Evolutionary conservation across 1,140 invertebrate genomes (phyloP).

Genomic region (Brachionus rubens): DNA sequence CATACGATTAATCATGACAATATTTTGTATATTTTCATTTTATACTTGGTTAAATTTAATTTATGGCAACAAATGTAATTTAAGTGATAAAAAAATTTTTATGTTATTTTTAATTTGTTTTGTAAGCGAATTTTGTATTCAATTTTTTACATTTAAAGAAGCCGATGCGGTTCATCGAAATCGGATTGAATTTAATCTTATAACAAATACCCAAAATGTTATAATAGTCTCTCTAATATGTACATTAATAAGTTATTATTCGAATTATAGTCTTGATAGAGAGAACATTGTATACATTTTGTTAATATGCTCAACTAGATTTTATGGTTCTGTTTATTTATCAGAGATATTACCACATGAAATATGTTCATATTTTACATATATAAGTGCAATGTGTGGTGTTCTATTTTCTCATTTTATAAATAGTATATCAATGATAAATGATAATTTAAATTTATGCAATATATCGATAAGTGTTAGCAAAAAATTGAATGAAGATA

Average conservation of each 20-base stretch:
- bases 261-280: not conserved
- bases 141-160: not conserved
- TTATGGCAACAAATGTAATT: not conserved
- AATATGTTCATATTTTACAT: slow-evolving; percentile 28
- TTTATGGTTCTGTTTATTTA: slow-evolving; percentile 5
- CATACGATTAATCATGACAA: slow-evolving; percentile 3
- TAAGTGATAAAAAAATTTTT: slow-evolving; percentile 33
- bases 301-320: not conserved
- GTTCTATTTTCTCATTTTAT: slow-evolving; percentile 23
- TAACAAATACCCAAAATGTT: not conserved
- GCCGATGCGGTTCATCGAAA: not conserved
- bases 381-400: slow-evolving; percentile 10
- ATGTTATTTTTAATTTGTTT: slow-evolving; percentile 11
- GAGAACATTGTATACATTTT: not conserved
- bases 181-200: not conserved
- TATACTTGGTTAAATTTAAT: slow-evolving; percentile 40
- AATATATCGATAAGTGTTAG: slow-evolving; percentile 24
- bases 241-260: slow-evolving; percentile 10
- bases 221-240: not conserved
- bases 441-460: slow-evolving; percentile 30
- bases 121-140: slow-evolving; percentile 25
- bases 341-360: not conserved
- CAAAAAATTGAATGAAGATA: not conserved
- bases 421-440: not conserved
- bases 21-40: slow-evolving; percentile 38